Base-by-base conservation (phyloP, 2,888 invertebrate species). In the Eilema griseolum region DNA sequence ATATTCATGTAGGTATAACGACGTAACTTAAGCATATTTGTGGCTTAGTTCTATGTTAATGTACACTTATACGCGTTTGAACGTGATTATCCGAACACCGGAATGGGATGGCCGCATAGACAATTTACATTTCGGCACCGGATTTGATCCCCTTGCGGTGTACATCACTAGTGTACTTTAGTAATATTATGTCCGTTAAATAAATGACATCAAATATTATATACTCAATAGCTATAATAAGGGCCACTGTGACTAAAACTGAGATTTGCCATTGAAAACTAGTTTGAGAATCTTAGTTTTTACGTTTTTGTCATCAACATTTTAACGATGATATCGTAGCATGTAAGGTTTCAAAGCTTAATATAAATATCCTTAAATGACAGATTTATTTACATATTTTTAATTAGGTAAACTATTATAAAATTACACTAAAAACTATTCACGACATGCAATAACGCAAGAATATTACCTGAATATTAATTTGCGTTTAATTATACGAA, bases 1-100 rank as follows among this genome's bases (percentile, higher is more conserved):
- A 93, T 94, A 93, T 92, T 92, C 93, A 91, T 91, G 86, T 86
- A 84, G 84, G 85, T 86, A 85, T 86, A 86, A 85, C 85, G 86
- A 85, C 81, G 85, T 81, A 85, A 91, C 89, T 91, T 91, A 86
- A 88, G 86, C 88, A 87, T 90, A 88, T 90, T 90, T 89, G 87
- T 84, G 88, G 87, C 82, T 85, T 86, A 86, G 88, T 85, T 80
- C 71, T 46, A 72, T 75, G 79, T 83, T 77, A 79, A 83, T 76
- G 76, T 65, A 64, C 59, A 61, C 62, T 59, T 74, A 66, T 78
- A 79, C 65, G 71, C 66, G 66, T 71, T 71, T 67, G 57, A 66
- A 76, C 76, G 77, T 79, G 76, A 76, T 83, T 76, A 76, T 71
- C 70, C 67, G 67, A 70, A 74, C 67, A 69, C 68, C 60, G 70